A percentile compares a stretch with the other conserved stretches of the same genome.
Evolutionary conservation across 2,888 invertebrate species (phyloP).

Genomic region (Nipponacmea schrenckii): DNA sequence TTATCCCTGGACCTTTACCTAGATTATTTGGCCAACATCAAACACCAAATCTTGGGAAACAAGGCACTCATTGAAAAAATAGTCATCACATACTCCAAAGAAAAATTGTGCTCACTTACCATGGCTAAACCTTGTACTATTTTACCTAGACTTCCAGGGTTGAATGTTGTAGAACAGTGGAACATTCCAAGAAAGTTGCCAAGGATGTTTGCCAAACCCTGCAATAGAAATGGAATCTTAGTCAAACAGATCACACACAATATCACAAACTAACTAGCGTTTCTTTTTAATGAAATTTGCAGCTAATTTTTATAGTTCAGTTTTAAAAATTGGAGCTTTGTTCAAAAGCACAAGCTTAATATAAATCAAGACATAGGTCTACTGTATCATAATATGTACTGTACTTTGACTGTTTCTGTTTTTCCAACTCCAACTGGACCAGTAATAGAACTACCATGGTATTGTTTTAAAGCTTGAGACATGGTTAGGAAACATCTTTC

Average conservation of each 20-base stretch:
- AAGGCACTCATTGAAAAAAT: too few relatives aligned
- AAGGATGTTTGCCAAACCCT: conserved; percentile 64
- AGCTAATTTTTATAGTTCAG: background rate
- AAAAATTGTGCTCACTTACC: conserved; percentile 40
- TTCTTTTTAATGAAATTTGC: background rate
- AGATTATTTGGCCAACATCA: background rate
- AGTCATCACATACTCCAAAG: too few relatives aligned
- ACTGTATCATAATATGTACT: too few relatives aligned
- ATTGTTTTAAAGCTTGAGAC: conserved; percentile 60
- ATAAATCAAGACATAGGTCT: too few relatives aligned
- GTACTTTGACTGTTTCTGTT: conserved; percentile 65
- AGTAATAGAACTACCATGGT: conserved; percentile 56
- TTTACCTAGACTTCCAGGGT: conserved; percentile 56
- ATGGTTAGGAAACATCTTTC: conserved; percentile 66
- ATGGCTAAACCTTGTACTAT: conserved; percentile 64
- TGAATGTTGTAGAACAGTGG: conserved; percentile 58
- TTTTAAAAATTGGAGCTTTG: too few relatives aligned
- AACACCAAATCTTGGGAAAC: background rate
- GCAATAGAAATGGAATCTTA: conserved; percentile 21
- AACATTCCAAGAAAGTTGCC: conserved; percentile 61
- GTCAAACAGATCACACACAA: background rate
- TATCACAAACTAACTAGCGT: too few relatives aligned
- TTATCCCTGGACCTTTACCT: too few relatives aligned
- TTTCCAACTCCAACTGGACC: conserved; percentile 65
- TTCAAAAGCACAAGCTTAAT: too few relatives aligned